phyloP scores from a whole-genome alignment of 2,797 vertebrate species.

The Esox lucius region DNA sequence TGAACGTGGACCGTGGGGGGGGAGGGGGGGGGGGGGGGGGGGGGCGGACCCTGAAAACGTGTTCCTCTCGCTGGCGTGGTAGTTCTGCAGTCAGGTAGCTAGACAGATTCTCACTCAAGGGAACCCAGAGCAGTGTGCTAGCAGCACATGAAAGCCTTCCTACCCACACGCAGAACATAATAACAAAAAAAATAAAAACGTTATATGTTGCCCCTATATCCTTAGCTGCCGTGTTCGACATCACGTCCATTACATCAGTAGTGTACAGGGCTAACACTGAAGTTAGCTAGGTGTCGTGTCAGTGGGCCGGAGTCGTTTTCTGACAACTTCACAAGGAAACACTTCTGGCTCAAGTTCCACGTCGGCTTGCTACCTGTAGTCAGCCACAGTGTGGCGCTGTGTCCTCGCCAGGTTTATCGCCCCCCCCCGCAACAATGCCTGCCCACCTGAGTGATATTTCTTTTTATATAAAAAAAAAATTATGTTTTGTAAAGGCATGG shows the following conservation, averaged over 20 bases:
- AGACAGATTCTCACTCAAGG: neutral
- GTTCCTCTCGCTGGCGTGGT: slow-evolving; percentile 4
- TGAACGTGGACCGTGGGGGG: slow-evolving; percentile 16
- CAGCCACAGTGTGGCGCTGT: slow-evolving; percentile 59
- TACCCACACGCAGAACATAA: neutral
- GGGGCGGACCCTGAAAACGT: neutral
- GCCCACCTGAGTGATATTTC: neutral
- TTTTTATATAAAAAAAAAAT: neutral
- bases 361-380: neutral
- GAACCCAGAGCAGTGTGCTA: no score
- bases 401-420: slow-evolving; percentile 32
- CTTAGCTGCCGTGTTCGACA: neutral
- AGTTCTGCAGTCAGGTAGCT: neutral
- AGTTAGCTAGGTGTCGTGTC: neutral
- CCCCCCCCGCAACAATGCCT: slow-evolving; percentile 20
- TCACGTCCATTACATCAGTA: neutral
- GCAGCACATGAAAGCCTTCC: no score
- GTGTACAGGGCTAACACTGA: neutral
- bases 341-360: neutral
- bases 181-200: no score
- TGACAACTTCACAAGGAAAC: neutral
- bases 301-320: neutral
- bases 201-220: neutral
- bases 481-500: slow-evolving; percentile 5
- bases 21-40: no score